phyloP scores from a whole-genome alignment of 2,888 invertebrate species.

The Formica aserva region DNA sequence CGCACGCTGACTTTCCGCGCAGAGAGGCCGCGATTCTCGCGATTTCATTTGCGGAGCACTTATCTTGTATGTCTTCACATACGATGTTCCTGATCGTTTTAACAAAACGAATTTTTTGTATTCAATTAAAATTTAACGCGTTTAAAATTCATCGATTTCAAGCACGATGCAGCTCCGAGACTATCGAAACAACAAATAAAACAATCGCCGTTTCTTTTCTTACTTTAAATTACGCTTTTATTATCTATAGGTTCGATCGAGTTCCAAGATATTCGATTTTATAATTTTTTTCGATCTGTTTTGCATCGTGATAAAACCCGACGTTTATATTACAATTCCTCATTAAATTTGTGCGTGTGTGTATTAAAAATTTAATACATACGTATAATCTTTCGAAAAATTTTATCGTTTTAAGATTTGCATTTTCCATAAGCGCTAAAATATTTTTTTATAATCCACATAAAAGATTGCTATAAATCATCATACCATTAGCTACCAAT shows the following conservation, averaged over 20 bases:
- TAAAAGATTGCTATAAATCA: not conserved
- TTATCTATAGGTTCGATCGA: not conserved
- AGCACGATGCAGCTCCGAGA: not conserved
- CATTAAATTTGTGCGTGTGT: not conserved
- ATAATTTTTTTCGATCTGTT: not conserved
- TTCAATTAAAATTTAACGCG: not conserved
- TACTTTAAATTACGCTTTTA: not conserved
- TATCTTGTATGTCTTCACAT: not conserved
- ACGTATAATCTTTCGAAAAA: not conserved
- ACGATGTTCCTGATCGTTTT: not conserved
- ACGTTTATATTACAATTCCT: not conserved
- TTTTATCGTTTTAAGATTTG: not conserved
- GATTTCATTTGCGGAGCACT: constrained; percentile 12
- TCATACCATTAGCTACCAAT: not conserved
- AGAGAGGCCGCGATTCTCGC: constrained; percentile 2
- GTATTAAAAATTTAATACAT: not conserved
- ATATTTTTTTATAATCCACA: not conserved
- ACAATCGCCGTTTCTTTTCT: not conserved
- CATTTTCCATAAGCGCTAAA: not conserved
- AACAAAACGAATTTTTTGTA: not conserved
- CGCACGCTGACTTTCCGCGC: constrained; percentile 35
- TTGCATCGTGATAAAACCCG: too few species aligned
- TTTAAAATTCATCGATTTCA: not conserved
- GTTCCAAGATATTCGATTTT: not conserved
- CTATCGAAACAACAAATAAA: not conserved